Evolutionary conservation across 2,888 invertebrate genomes (phyloP), one percentile per base, ranked within the genome.

Genomic region (Chrysina gloriosa): DNA sequence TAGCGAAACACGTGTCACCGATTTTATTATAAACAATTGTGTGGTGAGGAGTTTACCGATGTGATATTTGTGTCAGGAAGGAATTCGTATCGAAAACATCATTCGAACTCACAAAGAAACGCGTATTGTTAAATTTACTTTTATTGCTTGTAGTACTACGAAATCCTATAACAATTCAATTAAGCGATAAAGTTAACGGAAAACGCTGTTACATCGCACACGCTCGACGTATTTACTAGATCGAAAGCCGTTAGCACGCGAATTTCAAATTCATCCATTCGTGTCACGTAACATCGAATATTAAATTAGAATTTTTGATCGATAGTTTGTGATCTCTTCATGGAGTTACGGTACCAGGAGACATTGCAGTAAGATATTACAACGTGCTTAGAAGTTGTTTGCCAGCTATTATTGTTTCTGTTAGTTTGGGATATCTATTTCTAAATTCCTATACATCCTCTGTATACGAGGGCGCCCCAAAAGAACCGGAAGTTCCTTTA

Each of bases 231-330:
- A 31, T 52, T 31, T 16, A 6, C 31, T n/a, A 16, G 42, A 29
- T 42, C 27, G 58, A 42, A 45, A 14, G 16, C n/a, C n/a, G 42
- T 27, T 27, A 16, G 27, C 58, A 61, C 58, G 58, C 58, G 27
- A 61, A 61, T 61, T 27, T 27, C 9, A 42, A 19, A 61, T 61
- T 61, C 58, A 27, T 27, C 21, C 42, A 29, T 14, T 19, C 42
- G 16, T 42, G 58, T 61, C 58, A 42, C 29, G 27, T 27, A 61
- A 42, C 58, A 61, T 61, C 58, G 58, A 42, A 61, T 61, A 61
- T 61, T 61, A 61, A 61, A 61, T 61, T 61, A 61, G 58, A 61
- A 42, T 42, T 42, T 2, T 27, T 25, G 58, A 61, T 61, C 58
- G 58, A 61, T 61, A 61, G 3, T 7, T 27, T 42, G 25, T 27